These are phyloP conservation scores for Isichthys henryi DNA, from an alignment of 2,113 vertebrate species.

Conservation along the genomic window DNA sequence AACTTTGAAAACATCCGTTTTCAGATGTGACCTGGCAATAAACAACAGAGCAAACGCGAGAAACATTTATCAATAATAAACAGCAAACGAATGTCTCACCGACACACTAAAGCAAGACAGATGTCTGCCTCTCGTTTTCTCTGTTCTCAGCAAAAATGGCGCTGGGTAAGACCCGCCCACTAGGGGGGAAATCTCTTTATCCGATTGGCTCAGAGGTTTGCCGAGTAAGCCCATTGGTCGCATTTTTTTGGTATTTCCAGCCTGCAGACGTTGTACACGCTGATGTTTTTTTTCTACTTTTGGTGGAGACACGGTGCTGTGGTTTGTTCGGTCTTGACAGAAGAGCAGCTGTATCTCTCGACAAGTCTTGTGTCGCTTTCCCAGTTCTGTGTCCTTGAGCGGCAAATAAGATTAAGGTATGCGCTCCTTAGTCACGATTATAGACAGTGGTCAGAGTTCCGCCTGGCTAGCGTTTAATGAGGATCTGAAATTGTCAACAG, in stretches of 20 bases:
- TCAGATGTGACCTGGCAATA: background rate
- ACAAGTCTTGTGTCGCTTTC: background rate
- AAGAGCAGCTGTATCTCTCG: background rate
- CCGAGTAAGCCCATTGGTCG: background rate
- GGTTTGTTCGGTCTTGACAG: background rate
- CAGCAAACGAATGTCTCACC: slow-evolving; percentile 14
- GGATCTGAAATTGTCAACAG: background rate
- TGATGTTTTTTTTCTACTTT: background rate
- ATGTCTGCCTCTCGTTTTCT: slow-evolving; percentile 4
- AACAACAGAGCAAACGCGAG: background rate
- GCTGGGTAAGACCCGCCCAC: background rate
- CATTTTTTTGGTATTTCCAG: background rate
- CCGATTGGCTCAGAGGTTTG: background rate
- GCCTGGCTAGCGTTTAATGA: background rate
- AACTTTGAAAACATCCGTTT: background rate
- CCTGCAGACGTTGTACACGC: background rate
- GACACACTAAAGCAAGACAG: slow-evolving; percentile 8
- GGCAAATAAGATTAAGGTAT: background rate
- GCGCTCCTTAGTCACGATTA: background rate
- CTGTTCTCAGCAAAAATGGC: slow-evolving; percentile 12
- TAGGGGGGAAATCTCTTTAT: background rate
- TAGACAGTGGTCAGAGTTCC: background rate
- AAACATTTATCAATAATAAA: slow-evolving; percentile 9
- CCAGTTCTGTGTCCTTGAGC: background rate
- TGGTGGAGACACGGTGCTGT: background rate